A percentile compares a stretch with the other conserved stretches of the same genome.
Conservation (phyloP, 2,888 invertebrate genomes). For the Rhagium mordax region DNA sequence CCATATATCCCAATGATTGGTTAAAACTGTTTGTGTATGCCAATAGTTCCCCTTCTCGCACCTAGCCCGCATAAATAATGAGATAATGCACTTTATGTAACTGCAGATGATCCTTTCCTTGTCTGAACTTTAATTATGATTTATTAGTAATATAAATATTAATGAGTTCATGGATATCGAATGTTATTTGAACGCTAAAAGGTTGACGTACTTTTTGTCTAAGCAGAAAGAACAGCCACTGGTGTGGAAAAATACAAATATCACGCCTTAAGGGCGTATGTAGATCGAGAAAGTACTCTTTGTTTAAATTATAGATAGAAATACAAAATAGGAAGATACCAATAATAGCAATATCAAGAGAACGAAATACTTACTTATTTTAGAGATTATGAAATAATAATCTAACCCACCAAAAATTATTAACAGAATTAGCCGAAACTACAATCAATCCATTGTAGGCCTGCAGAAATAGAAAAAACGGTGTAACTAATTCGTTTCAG, state of each 20-base stretch:
- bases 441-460: too few relatives aligned
- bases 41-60: conserved; percentile 53
- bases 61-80: conserved; percentile 58
- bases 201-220: background rate
- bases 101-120: conserved; percentile 54
- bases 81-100: conserved; percentile 58
- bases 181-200: conserved; percentile 45
- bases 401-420: too few relatives aligned
- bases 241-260: background rate
- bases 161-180: conserved; percentile 55
- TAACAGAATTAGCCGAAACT: too few relatives aligned
- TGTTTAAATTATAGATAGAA: too few relatives aligned
- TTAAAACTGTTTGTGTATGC: conserved; percentile 27
- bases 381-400: too few relatives aligned
- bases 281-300: background rate
- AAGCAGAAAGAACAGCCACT: background rate
- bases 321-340: too few relatives aligned
- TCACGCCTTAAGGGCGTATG: background rate
- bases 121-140: conserved; percentile 59
- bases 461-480: too few relatives aligned
- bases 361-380: too few relatives aligned
- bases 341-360: too few relatives aligned
- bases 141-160: conserved; percentile 59
- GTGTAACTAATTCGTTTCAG: too few relatives aligned
- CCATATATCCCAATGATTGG: conserved; percentile 24